Percentiles rank a stretch among this genome's conserved stretches.
These are phyloP conservation scores for Momotus momota DNA, from an alignment of 2,797 vertebrate genomes.

Conservation along the genomic window DNA sequence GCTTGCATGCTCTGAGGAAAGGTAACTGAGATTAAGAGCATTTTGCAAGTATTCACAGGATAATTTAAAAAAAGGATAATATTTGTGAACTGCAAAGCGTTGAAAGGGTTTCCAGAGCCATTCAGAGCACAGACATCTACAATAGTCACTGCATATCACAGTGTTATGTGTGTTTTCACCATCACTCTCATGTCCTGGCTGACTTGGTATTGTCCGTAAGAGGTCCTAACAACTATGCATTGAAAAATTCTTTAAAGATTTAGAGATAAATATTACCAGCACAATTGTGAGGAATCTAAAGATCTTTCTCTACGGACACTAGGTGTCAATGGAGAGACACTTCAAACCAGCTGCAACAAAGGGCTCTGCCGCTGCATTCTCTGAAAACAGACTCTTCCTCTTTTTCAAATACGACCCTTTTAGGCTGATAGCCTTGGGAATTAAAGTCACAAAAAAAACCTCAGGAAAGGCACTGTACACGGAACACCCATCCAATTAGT, in stretches of 20 bases:
- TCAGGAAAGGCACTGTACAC: background rate
- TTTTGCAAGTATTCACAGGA: background rate
- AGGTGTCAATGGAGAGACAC: slow-evolving; percentile 70
- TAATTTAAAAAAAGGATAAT: background rate
- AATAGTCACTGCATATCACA: background rate
- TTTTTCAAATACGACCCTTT: background rate
- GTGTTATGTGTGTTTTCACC: background rate
- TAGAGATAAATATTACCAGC: background rate
- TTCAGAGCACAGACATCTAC: background rate
- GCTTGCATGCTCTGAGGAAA: background rate
- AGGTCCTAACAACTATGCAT: background rate
- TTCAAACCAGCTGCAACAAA: slow-evolving; percentile 39
- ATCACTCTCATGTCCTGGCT: background rate
- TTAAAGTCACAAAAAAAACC: background rate
- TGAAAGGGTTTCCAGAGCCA: background rate
- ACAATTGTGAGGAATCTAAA: background rate
- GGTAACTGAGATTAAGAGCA: background rate
- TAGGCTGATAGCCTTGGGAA: background rate
- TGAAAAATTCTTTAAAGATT: background rate
- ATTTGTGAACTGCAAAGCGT: background rate
- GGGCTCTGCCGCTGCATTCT: background rate
- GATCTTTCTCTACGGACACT: slow-evolving; percentile 18
- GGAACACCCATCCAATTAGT: background rate
- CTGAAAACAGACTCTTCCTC: background rate
- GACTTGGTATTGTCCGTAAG: background rate